These are phyloP conservation scores for Toxotes jaculatrix DNA, from an alignment of 2,113 vertebrate species.

Conservation along the genomic window DNA sequence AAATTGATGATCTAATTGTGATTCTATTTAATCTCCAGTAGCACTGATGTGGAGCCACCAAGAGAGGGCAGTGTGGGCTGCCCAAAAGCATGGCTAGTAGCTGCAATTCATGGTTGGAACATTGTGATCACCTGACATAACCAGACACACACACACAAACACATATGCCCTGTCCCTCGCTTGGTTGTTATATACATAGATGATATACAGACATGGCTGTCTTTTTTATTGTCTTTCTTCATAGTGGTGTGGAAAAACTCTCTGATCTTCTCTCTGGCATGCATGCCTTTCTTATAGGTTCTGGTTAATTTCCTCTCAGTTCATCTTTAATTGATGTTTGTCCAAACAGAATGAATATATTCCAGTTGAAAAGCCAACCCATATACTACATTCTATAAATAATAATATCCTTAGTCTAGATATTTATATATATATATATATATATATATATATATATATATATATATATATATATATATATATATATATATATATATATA, in stretches of 20 bases:
- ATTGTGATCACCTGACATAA: slow-evolving; percentile 73
- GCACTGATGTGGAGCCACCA: slow-evolving; percentile 68
- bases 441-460: slow-evolving; percentile 28
- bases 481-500: slow-evolving; percentile 32
- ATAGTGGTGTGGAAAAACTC: slow-evolving; percentile 66
- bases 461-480: slow-evolving; percentile 29
- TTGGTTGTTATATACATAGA: slow-evolving; percentile 73
- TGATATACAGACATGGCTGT: slow-evolving; percentile 64
- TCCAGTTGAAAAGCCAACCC: slow-evolving; percentile 39
- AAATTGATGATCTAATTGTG: slow-evolving; percentile 59
- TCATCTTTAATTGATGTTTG: slow-evolving; percentile 64
- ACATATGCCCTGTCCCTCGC: slow-evolving; percentile 34
- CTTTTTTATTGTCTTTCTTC: slow-evolving; percentile 54
- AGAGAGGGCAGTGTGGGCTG: slow-evolving; percentile 87
- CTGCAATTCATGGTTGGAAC: slow-evolving; percentile 62
- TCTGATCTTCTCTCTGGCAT: slow-evolving; percentile 65
- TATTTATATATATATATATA: slow-evolving; percentile 32
- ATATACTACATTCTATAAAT: slow-evolving; percentile 54
- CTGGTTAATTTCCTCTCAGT: slow-evolving; percentile 59
- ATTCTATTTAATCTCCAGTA: slow-evolving; percentile 38
- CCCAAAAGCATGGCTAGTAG: slow-evolving; percentile 63
- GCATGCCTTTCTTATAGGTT: slow-evolving; percentile 46
- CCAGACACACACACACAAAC: slow-evolving; percentile 33
- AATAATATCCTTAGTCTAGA: slow-evolving; percentile 36
- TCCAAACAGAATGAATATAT: slow-evolving; percentile 52